Evolutionary conservation across 35 echinoderm and acorn worm genomes (phyloP).

Genomic region (Heliocidaris erythrogramma): DNA sequence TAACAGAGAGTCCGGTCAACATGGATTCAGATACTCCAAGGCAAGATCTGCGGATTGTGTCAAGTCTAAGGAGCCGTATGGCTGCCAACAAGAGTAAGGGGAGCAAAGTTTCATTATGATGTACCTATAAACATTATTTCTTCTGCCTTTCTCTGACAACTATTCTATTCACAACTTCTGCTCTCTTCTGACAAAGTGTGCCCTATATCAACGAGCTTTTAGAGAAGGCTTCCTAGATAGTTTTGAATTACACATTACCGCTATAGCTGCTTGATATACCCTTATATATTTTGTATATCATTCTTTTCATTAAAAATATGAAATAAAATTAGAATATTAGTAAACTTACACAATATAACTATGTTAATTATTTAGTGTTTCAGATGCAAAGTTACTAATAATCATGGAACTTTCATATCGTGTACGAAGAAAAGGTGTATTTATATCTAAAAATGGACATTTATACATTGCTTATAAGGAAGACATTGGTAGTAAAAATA

Average conservation of each 20-base stretch:
- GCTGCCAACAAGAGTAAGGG: conserved; percentile 11
- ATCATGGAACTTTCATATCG: not conserved
- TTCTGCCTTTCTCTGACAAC: not conserved
- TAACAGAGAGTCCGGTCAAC: not conserved
- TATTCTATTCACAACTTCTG: not conserved
- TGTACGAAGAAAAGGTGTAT: not conserved
- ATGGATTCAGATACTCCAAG: not conserved
- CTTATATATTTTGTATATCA: not conserved
- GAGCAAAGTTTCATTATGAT: conserved; percentile 29
- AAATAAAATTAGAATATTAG: not conserved
- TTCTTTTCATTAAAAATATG: not conserved
- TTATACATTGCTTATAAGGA: not conserved
- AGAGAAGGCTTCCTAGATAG: conserved; percentile 14
- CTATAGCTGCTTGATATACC: not conserved
- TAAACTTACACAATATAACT: not conserved
- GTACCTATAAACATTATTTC: not conserved
- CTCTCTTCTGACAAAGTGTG: not conserved
- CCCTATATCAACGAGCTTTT: not conserved
- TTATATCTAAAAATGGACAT: not conserved
- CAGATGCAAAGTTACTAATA: not conserved
- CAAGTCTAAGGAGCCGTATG: conserved; percentile 22
- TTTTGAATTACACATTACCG: conserved; percentile 33
- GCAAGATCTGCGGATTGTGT: not conserved
- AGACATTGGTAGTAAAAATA: not conserved
- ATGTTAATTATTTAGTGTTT: not conserved